Evolutionary conservation across 2,888 invertebrate genomes (phyloP), one percentile per base, ranked within the genome.

Genomic region (Nomada lathburiana): DNA sequence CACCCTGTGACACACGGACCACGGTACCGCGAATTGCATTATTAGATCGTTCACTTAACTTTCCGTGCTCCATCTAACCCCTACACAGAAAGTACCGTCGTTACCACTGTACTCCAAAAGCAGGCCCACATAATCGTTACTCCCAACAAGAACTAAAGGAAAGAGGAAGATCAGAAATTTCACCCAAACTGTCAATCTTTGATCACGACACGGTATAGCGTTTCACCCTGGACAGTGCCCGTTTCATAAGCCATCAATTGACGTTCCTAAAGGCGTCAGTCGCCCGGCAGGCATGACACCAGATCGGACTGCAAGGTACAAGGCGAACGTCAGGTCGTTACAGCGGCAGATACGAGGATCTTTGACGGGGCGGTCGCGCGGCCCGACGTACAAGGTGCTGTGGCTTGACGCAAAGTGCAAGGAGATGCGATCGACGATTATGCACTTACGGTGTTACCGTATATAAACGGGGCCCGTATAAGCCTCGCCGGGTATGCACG

Each of bases 361-460:
- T 88, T 88, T 90, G 88, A 88, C 87, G 86, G 80, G 76, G 63
- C 83, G 86, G 87, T 85, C 89, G 85, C 81, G 74, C 79, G 70
- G 85, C 69, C 83, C 86, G 88, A 86, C 88, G 84, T 89, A 92
- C 91, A 91, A 92, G 92, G 93, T 93, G 93, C 90, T 89, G 86
- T 89, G 89, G 89, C 89, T 89, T 92, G 93, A 93, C 92, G 91
- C 92, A 93, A 93, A 93, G 93, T 93, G 93, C 93, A 93, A 92
- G 91, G 90, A 93, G 93, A 93, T 93, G 93, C 92, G 93, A 93
- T 94, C 92, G 91, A 88, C 93, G 93, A 93, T 94, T 93, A 93
- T 92, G 92, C 93, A 93, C 93, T 94, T 93, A 93, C 93, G 91
- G 93, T 91, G 93, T 93, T 93, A 93, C 91, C 90, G 91, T 90